Base-by-base conservation (phyloP, 2,888 invertebrate genomes). In the Drosophila koepferae region DNA sequence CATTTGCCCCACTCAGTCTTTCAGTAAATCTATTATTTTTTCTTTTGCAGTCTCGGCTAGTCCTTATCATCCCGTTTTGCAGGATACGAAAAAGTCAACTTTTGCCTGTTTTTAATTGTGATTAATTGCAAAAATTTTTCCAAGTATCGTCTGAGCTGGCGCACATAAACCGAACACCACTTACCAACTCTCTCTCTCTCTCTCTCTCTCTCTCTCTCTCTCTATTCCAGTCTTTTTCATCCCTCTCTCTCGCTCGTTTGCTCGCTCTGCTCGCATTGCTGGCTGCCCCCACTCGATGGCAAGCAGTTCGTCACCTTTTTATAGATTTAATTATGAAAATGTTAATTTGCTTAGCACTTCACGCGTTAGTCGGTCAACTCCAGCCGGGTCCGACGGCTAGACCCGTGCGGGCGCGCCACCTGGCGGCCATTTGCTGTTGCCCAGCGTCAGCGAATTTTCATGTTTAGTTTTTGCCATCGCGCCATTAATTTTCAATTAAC, bases 401-500 rank as follows among this genome's bases (percentile, higher is more conserved):
- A 36, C 20, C 20, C 66, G 23, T 20, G 10, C 12, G 18, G 38
- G 38, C 41, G 62, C 86, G 72, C 67, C 89, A 83, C 86, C 89
- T 89, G 89, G 58, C 76, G 84, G 65, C 70, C 64, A 72, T 72
- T 68, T 63, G 43, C 59, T 18, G 53, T 43, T 20, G 63, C 34
- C 67, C 53, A 63, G 86, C 81, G 80, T 80, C 86, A 82, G 86
- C 89, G 87, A 84, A 86, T 75, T 58, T 86, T 80, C 81, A 81
- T 82, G 86, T 81, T 86, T 82, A 90, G 86, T 86, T 89, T 89
- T 87, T 82, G 86, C 88, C 89, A 77, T 81, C 74, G 90, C 86
- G 70, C 86, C 86, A 86, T 86, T 86, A 86, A 86, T 88, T 86
- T 86, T 86, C 86, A 86, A 86, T 86, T 86, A 86, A 86, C 86